Percentiles rank a stretch among this genome's conserved stretches.
Evolutionary conservation across 2,888 invertebrate species (phyloP).

Genomic region (Diploptera punctata): DNA sequence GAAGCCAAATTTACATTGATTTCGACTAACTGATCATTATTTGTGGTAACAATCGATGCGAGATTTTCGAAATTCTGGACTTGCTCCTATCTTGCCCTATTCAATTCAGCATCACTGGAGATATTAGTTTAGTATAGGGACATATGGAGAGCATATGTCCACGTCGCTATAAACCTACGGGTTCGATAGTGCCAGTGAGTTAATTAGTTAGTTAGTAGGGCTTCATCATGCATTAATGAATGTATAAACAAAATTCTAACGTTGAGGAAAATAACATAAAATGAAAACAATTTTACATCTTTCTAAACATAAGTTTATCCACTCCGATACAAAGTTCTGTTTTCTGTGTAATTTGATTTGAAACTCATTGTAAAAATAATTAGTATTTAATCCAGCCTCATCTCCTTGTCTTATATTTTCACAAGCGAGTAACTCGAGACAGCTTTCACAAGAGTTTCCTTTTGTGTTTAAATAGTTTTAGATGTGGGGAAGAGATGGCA

Average conservation of each 20-base stretch:
- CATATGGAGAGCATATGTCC: no score
- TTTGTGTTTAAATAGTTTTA: slow-evolving; percentile 20
- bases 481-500: slow-evolving; percentile 15
- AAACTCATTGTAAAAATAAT: neutral
- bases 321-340: neutral
- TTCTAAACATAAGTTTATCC: neutral
- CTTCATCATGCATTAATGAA: no score
- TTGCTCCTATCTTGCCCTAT: no score
- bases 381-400: neutral
- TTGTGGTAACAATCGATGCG: no score
- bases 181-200: no score
- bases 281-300: neutral
- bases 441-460: neutral
- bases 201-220: no score
- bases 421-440: neutral
- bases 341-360: neutral
- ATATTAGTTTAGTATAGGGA: no score
- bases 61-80: no score
- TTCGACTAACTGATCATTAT: no score
- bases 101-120: no score
- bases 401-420: neutral
- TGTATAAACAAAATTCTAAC: neutral
- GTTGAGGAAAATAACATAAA: neutral
- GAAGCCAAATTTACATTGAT: no score
- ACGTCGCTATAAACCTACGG: no score